Percentiles rank a stretch among this genome's conserved stretches.
Conservation (phyloP, 2,797 vertebrate species). For the Galaxias olidus region DNA sequence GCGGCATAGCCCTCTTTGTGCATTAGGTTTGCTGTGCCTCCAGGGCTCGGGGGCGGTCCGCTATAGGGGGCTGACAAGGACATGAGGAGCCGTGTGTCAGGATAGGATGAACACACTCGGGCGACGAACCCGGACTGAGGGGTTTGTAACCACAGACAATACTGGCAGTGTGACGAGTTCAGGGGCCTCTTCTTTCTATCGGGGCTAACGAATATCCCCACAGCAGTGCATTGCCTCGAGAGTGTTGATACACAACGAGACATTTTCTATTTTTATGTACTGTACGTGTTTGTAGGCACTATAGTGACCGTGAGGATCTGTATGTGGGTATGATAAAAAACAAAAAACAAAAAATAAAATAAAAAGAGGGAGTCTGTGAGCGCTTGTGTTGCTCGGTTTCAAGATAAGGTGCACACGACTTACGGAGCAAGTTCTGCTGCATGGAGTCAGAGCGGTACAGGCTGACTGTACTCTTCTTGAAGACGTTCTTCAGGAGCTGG, state of each 20-base stretch:
- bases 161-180: constrained; percentile 15
- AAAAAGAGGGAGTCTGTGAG: neutral
- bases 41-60: neutral
- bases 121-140: constrained; percentile 8
- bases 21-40: neutral
- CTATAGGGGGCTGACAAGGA: constrained; percentile 16
- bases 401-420: constrained; percentile 63
- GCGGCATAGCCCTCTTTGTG: constrained; percentile 24
- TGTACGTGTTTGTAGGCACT: no score
- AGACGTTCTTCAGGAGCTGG: constrained; percentile 97
- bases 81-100: constrained; percentile 21
- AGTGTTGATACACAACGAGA: no score
- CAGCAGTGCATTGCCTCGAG: no score
- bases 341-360: no score
- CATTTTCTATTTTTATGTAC: no score
- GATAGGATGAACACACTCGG: constrained; percentile 15
- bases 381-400: constrained; percentile 9
- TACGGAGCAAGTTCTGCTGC: constrained; percentile 96
- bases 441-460: constrained; percentile 93
- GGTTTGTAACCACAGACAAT: constrained; percentile 18
- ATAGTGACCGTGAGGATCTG: no score
- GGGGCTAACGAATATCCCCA: constrained; percentile 2
- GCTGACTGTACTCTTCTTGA: constrained; percentile 96
- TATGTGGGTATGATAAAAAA: no score
- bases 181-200: neutral